Conservation (phyloP, 2,113 vertebrate genomes). For the Corythaeola cristata region DNA sequence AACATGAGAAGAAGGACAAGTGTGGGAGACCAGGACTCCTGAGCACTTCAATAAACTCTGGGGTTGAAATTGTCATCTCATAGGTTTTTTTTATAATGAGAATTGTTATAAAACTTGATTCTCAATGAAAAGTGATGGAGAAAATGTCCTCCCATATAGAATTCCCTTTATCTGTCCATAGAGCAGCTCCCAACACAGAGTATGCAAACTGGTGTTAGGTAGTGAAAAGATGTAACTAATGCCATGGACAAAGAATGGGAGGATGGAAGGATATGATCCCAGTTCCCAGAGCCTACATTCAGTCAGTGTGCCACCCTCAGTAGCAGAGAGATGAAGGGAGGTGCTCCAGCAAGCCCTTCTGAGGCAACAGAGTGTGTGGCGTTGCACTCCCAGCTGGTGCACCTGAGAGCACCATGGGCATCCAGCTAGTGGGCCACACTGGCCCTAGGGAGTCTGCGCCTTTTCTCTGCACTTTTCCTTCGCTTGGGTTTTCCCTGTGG, state of each 20-base stretch:
- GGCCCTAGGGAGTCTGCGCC: not conserved
- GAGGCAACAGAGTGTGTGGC: not conserved
- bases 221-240: not conserved
- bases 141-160: not conserved
- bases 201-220: not conserved
- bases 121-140: not conserved
- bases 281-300: fast-evolving
- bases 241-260: not conserved
- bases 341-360: not conserved
- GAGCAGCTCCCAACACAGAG: not conserved
- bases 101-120: not conserved
- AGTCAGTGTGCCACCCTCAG: not conserved
- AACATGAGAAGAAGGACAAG: not conserved
- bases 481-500: not conserved
- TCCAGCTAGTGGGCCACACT: not conserved
- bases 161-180: not conserved
- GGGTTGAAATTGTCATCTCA: not conserved
- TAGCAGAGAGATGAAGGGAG: not conserved
- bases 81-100: not conserved
- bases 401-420: fast-evolving
- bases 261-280: not conserved
- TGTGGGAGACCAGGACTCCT: not conserved
- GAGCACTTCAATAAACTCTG: not conserved
- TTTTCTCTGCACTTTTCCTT: not conserved
- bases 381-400: not conserved